Conservation (phyloP, 1,140 invertebrate genomes). For the Camponotus pennsylvanicus region DNA sequence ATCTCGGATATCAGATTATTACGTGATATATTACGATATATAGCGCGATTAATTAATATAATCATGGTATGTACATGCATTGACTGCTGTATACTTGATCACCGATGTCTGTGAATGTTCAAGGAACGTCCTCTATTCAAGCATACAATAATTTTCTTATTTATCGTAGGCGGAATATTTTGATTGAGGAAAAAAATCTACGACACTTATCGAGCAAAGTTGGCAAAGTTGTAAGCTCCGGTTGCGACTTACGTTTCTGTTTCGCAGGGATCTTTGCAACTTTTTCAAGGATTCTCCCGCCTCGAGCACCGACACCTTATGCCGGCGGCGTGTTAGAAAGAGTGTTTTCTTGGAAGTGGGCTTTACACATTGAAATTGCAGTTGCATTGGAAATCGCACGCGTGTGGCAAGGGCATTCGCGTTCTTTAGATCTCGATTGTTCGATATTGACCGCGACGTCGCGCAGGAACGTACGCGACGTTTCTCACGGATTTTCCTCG, state of each 20-base stretch:
- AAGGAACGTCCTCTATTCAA: constrained; percentile 11
- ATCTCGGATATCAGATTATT: neutral
- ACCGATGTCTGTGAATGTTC: neutral
- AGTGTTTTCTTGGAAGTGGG: constrained; percentile 16
- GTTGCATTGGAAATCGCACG: constrained; percentile 33
- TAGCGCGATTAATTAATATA: constrained; percentile 27
- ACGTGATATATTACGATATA: neutral
- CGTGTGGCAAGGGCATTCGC: constrained; percentile 35
- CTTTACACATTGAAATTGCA: constrained; percentile 35
- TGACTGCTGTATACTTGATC: neutral
- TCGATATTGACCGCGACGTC: constrained; percentile 24
- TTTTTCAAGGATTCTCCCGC: constrained; percentile 52
- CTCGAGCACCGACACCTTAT: neutral
- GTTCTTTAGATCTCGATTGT: constrained; percentile 43
- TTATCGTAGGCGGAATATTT: constrained; percentile 45
- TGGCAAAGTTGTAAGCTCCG: constrained; percentile 11
- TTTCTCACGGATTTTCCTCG: constrained; percentile 18
- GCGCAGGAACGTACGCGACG: constrained; percentile 15
- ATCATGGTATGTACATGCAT: neutral
- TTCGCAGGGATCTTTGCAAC: constrained; percentile 44
- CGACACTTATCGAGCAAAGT: constrained; percentile 39
- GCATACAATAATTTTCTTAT: constrained; percentile 33
- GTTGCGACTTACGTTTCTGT: neutral
- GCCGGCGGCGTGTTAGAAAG: neutral
- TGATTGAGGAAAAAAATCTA: constrained; percentile 17